These are phyloP conservation scores for Polypedilum pembai DNA, from an alignment of 1,140 invertebrate genomes.

Conservation along the genomic window DNA sequence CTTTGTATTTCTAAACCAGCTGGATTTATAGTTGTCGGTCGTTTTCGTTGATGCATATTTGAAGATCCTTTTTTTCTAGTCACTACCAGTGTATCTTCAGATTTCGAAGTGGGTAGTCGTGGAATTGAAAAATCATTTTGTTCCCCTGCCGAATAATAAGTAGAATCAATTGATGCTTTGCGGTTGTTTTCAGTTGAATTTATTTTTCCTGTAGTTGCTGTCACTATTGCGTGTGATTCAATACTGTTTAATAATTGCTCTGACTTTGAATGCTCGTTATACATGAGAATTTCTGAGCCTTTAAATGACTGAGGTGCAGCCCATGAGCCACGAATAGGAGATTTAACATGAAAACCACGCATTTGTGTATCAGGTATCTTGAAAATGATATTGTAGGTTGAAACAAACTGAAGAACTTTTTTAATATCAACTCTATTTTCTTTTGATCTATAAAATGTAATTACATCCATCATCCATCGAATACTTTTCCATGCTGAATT, in stretches of 20 bases:
- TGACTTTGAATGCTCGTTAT: slow-evolving; percentile 70
- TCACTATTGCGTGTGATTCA: slow-evolving; percentile 33
- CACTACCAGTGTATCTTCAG: slow-evolving; percentile 63
- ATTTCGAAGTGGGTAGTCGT: slow-evolving; percentile 62
- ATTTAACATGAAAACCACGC: slow-evolving; percentile 37
- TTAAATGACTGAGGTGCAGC: slow-evolving; percentile 63
- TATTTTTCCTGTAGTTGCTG: background rate
- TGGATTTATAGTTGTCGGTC: slow-evolving; percentile 29
- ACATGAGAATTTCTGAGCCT: slow-evolving; percentile 35
- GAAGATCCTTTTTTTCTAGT: slow-evolving; percentile 47
- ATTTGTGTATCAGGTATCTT: slow-evolving; percentile 30
- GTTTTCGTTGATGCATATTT: slow-evolving; percentile 33
- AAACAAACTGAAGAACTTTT: slow-evolving; percentile 38
- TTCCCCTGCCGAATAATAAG: slow-evolving; percentile 36
- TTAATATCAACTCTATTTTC: slow-evolving; percentile 36
- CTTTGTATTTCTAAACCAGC: background rate
- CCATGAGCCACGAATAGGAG: slow-evolving; percentile 70
- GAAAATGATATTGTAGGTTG: slow-evolving; percentile 30
- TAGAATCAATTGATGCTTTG: slow-evolving; percentile 44
- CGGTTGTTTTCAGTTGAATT: background rate
- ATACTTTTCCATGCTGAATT: slow-evolving; percentile 85
- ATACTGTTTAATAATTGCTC: slow-evolving; percentile 64
- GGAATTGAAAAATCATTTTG: slow-evolving; percentile 34
- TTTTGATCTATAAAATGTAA: slow-evolving; percentile 77
- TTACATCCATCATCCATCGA: slow-evolving; percentile 91